A percentile compares a stretch with the other conserved stretches of the same genome.
Conservation (phyloP, 2,888 invertebrate genomes). For the Hirtodrosophila histrioides region DNA sequence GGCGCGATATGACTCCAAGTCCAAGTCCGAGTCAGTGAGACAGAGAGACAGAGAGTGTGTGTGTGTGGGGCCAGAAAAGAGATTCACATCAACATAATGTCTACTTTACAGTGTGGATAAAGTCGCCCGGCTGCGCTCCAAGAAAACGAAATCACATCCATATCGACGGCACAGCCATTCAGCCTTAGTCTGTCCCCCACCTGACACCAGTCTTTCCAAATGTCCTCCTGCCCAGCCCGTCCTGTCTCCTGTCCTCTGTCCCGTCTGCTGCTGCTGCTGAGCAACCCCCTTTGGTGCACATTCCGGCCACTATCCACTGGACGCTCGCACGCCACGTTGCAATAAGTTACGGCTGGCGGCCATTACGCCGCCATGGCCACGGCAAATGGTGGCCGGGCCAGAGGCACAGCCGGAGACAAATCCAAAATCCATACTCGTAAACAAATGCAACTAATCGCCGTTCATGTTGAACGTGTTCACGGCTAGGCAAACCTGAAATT, state of each 20-base stretch:
- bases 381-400: slow-evolving; percentile 41
- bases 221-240: slow-evolving; percentile 11
- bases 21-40: too few species aligned
- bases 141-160: slow-evolving; percentile 76
- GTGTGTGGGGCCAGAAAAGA: slow-evolving; percentile 16
- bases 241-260: not conserved
- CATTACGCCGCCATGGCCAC: slow-evolving; percentile 57
- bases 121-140: slow-evolving; percentile 55
- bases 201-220: slow-evolving; percentile 45
- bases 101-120: slow-evolving; percentile 83
- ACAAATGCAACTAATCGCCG: slow-evolving; percentile 83
- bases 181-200: slow-evolving; percentile 34
- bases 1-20: slow-evolving; percentile 68
- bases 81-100: slow-evolving; percentile 82
- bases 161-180: slow-evolving; percentile 52
- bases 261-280: slow-evolving; percentile 21
- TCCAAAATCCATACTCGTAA: slow-evolving; percentile 82
- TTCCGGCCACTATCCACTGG: slow-evolving; percentile 20
- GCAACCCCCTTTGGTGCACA: slow-evolving; percentile 58
- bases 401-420: slow-evolving; percentile 70
- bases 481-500: slow-evolving; percentile 74
- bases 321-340: slow-evolving; percentile 75
- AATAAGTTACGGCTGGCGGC: slow-evolving; percentile 74
- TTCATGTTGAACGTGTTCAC: slow-evolving; percentile 79
- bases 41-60: too few species aligned